Percentiles rank a stretch among this genome's conserved stretches.
Evolutionary conservation across 2,113 vertebrate genomes (phyloP).

Genomic region (Macrotis lagotis): DNA sequence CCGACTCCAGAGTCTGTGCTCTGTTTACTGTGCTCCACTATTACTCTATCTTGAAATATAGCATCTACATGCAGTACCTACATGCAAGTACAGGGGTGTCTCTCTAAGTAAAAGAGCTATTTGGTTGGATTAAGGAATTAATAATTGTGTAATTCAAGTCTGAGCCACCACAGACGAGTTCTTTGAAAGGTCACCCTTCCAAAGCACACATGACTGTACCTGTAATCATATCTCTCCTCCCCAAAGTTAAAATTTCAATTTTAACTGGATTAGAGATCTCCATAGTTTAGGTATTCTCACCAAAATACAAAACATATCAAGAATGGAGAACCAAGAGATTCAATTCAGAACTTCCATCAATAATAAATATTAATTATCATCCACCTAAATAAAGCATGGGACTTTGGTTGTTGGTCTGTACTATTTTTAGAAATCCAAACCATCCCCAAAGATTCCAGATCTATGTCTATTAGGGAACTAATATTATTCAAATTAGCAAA

Average conservation of each 20-base stretch:
- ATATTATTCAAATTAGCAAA: no score
- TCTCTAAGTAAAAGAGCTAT: no score
- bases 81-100: no score
- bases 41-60: no score
- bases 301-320: background rate
- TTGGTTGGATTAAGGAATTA: no score
- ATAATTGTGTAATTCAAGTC: no score
- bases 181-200: background rate
- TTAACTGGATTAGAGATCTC: background rate
- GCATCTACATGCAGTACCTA: no score
- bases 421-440: background rate
- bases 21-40: no score
- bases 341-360: background rate
- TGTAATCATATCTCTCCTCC: background rate
- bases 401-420: background rate
- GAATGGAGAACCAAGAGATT: background rate
- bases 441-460: background rate
- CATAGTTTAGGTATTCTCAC: background rate
- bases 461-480: background rate
- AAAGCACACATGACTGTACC: background rate
- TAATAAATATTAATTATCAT: background rate
- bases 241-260: background rate
- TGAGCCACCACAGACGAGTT: no score
- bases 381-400: background rate
- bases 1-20: no score